Evolutionary conservation across 2,113 vertebrate genomes (phyloP).

Genomic region (Peucedramus taeniatus): DNA sequence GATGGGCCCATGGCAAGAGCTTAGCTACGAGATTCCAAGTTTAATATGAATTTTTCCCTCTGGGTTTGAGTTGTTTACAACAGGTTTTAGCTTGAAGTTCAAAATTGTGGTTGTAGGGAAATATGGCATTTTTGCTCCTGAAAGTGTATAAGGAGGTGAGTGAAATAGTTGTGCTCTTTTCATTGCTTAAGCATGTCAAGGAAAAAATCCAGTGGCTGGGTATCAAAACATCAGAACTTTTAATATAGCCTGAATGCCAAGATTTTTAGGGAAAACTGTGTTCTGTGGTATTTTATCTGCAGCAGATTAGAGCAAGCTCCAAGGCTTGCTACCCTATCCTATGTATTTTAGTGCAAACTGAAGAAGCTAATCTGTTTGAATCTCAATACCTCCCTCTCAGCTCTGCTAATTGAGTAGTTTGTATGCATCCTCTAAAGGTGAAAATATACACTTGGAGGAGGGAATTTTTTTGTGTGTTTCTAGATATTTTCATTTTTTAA

Average conservation of each 20-base stretch:
- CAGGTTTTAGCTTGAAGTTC: slow-evolving; percentile 11
- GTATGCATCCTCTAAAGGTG: not conserved
- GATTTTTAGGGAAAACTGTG: not conserved
- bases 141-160: not conserved
- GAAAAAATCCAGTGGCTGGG: slow-evolving; percentile 13
- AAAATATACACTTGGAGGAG: not conserved
- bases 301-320: not conserved
- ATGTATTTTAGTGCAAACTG: not conserved
- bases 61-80: slow-evolving; percentile 50
- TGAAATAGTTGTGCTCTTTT: not conserved
- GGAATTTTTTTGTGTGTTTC: not conserved
- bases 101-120: slow-evolving; percentile 38
- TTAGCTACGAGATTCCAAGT: slow-evolving; percentile 27
- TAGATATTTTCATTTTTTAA: not conserved
- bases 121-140: slow-evolving; percentile 6
- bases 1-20: slow-evolving; percentile 18
- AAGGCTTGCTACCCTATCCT: not conserved
- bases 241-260: slow-evolving; percentile 11
- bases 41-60: slow-evolving; percentile 22
- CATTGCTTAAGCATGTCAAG: not conserved
- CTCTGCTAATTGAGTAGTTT: not conserved
- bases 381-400: not conserved
- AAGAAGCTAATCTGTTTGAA: not conserved
- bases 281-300: slow-evolving; percentile 20
- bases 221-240: slow-evolving; percentile 9